Evolutionary conservation across 2,113 vertebrate species (phyloP).

Genomic region (Dissostichus mawsoni): DNA sequence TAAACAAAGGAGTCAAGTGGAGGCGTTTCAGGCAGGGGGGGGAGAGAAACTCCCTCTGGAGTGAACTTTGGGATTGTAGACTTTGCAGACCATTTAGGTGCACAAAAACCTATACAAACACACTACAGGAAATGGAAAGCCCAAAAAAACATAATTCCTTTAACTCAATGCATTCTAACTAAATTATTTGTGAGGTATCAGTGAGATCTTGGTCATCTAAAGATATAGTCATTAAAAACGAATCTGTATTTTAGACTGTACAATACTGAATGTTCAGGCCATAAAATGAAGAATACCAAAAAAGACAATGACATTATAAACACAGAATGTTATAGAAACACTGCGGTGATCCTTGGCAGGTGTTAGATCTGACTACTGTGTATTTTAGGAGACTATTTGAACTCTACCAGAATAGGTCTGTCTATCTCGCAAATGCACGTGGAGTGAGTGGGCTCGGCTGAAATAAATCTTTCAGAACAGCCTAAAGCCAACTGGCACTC

Average conservation of each 20-base stretch:
- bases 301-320: not conserved
- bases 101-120: no score
- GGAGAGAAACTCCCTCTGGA: no score
- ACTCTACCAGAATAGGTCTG: conserved; percentile 39
- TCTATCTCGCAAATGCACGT: conserved; percentile 58
- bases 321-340: not conserved
- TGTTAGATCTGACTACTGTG: conserved; percentile 24
- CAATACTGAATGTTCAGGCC: not conserved
- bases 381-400: conserved; percentile 53
- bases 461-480: conserved; percentile 77
- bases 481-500: conserved; percentile 75
- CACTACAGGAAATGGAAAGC: no score
- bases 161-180: not conserved
- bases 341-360: not conserved
- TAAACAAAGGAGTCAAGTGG: no score
- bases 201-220: not conserved
- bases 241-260: no score
- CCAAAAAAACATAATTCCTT: no score
- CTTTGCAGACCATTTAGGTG: no score
- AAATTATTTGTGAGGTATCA: not conserved
- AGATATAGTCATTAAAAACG: not conserved
- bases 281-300: not conserved
- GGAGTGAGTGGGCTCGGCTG: conserved; percentile 68
- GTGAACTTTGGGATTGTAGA: no score
- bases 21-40: no score